These are phyloP conservation scores for Idaea biselata DNA, from an alignment of 2,888 invertebrate species.

Conservation along the genomic window DNA sequence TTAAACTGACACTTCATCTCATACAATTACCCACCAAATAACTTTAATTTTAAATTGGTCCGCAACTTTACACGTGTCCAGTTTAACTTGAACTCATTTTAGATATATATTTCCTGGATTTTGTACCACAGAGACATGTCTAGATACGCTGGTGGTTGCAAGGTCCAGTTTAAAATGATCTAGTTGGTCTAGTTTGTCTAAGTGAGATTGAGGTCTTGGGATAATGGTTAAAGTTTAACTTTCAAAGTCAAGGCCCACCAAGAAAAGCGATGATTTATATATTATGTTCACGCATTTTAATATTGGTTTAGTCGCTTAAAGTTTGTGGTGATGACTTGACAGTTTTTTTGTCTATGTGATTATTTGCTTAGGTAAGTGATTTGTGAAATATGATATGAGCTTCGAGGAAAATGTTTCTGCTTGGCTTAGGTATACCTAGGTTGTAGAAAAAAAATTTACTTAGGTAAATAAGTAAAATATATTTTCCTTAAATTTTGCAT, in stretches of 20 bases:
- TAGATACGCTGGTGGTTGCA: conserved; percentile 17
- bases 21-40: neutral
- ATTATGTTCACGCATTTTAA: conserved; percentile 34
- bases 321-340: conserved; percentile 37
- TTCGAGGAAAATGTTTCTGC: neutral
- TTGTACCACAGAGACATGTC: conserved; percentile 13
- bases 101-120: conserved; percentile 7
- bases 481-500: too few species aligned
- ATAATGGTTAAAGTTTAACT: conserved; percentile 26
- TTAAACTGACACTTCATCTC: conserved; percentile 17
- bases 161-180: conserved; percentile 15
- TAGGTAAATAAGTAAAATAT: neutral
- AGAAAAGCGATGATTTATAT: conserved; percentile 47
- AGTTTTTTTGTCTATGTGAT: conserved; percentile 8
- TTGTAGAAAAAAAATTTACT: neutral
- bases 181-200: conserved; percentile 14
- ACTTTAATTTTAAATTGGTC: conserved; percentile 16
- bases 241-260: conserved; percentile 48
- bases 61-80: conserved; percentile 10
- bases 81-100: conserved; percentile 12
- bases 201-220: conserved; percentile 19
- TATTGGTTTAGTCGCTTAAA: conserved; percentile 46
- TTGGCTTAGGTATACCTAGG: neutral
- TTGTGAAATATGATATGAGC: conserved; percentile 2
- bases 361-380: conserved; percentile 31